Evolutionary conservation across 2,888 invertebrate species (phyloP).

Genomic region (Apoda limacodes): DNA sequence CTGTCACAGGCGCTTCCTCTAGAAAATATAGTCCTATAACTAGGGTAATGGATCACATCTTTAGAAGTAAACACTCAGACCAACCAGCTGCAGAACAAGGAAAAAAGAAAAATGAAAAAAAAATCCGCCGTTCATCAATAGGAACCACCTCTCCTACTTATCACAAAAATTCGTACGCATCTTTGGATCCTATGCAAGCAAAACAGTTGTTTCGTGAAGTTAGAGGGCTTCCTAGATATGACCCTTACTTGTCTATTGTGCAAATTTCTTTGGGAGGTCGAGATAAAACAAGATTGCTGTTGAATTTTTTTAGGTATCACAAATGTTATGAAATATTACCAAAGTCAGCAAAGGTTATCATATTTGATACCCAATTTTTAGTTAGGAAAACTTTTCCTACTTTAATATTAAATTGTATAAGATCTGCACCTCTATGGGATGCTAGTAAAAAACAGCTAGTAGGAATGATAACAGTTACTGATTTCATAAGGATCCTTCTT

Average conservation of each 20-base stretch:
- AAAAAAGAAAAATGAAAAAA: conserved; percentile 51
- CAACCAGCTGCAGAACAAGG: conserved; percentile 35
- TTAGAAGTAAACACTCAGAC: conserved; percentile 47
- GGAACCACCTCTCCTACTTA: conserved; percentile 62
- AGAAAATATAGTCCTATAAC: conserved; percentile 62
- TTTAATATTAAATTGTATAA: conserved; percentile 58
- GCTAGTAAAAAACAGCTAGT: conserved; percentile 53
- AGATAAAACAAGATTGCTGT: conserved; percentile 56
- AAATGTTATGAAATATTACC: conserved; percentile 64
- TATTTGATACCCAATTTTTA: conserved; percentile 61
- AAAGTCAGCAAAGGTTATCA: conserved; percentile 62
- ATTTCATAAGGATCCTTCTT: conserved; percentile 58
- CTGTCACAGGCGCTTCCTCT: conserved; percentile 61
- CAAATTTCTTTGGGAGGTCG: conserved; percentile 62
- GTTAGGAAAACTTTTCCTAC: conserved; percentile 62
- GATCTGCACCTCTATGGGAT: conserved; percentile 62
- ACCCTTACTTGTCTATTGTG: conserved; percentile 62
- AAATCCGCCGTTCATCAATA: conserved; percentile 52
- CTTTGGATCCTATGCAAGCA: conserved; percentile 56
- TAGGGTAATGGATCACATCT: conserved; percentile 63
- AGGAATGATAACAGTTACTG: conserved; percentile 63
- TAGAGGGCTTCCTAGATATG: conserved; percentile 58
- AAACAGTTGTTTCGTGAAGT: conserved; percentile 62
- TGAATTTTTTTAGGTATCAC: conserved; percentile 64
- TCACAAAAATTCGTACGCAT: conserved; percentile 62